These are phyloP conservation scores for Rhyacichthys aspro DNA, from an alignment of 2,797 vertebrate species.

Conservation along the genomic window DNA sequence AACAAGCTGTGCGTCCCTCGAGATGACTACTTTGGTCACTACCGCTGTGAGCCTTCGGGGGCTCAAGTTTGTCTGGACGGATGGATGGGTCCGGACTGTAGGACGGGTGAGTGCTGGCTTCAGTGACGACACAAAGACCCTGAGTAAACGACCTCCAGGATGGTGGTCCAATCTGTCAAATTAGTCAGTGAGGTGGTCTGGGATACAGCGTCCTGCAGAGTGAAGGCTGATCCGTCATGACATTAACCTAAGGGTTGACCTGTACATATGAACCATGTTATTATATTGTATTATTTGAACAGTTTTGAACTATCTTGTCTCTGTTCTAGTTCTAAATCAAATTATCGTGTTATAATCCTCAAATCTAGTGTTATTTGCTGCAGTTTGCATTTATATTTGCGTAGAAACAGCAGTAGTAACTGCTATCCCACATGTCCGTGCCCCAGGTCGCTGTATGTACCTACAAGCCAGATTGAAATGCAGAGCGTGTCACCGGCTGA, in stretches of 20 bases:
- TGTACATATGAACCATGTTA: background rate
- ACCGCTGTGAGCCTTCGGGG: constrained; percentile 90
- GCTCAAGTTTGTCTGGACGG: constrained; percentile 93
- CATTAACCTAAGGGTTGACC: background rate
- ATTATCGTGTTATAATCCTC: too few species aligned
- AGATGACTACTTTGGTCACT: constrained; percentile 95
- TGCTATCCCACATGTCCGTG: background rate
- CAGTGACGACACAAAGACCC: too few species aligned
- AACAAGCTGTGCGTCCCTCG: constrained; percentile 94
- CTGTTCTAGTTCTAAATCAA: too few species aligned
- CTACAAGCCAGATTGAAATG: background rate
- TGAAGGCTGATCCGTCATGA: background rate
- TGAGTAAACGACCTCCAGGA: too few species aligned
- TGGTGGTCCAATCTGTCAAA: background rate
- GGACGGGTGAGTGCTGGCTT: constrained; percentile 80
- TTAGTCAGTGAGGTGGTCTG: background rate
- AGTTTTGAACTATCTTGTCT: background rate
- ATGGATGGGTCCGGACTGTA: constrained; percentile 94
- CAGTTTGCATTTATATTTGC: background rate
- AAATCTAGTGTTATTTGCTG: too few species aligned
- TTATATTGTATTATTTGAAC: background rate
- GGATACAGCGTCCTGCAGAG: constrained; percentile 3
- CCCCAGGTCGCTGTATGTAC: background rate
- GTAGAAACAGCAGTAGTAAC: background rate
- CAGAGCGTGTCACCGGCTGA: background rate